Evolutionary conservation across 1,140 invertebrate species (phyloP).

Genomic region (Nasonia vitripennis): DNA sequence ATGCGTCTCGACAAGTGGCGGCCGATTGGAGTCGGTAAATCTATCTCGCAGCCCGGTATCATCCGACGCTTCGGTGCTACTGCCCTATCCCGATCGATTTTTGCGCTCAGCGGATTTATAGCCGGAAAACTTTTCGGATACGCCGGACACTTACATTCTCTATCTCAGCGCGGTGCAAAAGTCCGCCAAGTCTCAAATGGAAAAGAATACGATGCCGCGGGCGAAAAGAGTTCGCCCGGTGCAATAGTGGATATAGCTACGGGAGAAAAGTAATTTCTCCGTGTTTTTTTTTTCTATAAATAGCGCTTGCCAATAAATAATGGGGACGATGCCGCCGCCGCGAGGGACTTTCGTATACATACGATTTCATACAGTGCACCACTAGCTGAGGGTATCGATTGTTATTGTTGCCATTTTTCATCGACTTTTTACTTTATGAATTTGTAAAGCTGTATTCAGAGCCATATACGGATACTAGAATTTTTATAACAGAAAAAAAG

Average conservation of each 20-base stretch:
- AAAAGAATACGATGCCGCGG: neutral
- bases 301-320: conserved; percentile 1
- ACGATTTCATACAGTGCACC: neutral
- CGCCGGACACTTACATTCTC: neutral
- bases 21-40: conserved; percentile 16
- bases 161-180: neutral
- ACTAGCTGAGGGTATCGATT: neutral
- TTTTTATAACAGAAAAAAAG: too few species aligned
- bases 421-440: neutral
- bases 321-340: neutral
- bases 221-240: neutral
- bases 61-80: neutral
- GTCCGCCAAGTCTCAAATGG: neutral
- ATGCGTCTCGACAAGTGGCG: conserved; percentile 2
- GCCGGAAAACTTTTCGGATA: neutral
- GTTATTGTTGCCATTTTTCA: conserved; percentile 1
- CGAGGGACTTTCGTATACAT: neutral
- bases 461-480: too few species aligned
- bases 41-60: neutral
- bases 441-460: too few species aligned
- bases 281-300: neutral
- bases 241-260: neutral
- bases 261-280: neutral
- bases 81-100: neutral
- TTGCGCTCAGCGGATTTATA: neutral